phyloP scores from a whole-genome alignment of 1,140 invertebrate genomes.

The Melanaphis sacchari region DNA sequence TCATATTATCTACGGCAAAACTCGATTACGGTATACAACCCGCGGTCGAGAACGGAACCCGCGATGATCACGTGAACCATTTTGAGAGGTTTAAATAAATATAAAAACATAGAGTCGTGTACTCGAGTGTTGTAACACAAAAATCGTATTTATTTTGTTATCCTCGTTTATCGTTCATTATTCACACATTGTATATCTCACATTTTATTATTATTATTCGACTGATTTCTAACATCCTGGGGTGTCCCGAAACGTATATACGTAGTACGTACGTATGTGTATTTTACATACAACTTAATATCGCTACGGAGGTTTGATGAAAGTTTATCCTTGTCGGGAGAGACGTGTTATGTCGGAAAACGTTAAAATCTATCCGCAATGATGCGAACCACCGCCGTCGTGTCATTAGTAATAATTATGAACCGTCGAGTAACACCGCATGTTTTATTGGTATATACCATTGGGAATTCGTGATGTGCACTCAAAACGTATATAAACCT shows the following conservation, averaged over 20 bases:
- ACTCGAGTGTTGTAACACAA: not conserved
- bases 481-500: too few species aligned
- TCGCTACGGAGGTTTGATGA: not conserved
- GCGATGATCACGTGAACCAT: not conserved
- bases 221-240: not conserved
- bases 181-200: not conserved
- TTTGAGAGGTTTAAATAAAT: not conserved
- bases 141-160: not conserved
- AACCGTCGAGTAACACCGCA: not conserved
- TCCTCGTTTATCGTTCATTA: not conserved
- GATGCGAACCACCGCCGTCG: not conserved
- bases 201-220: too few species aligned
- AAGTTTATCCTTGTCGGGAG: not conserved
- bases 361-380: not conserved
- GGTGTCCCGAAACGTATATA: not conserved
- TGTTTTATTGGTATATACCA: too few species aligned
- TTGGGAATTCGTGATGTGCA: too few species aligned
- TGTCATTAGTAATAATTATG: not conserved
- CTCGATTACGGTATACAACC: not conserved
- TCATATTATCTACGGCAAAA: not conserved
- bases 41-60: not conserved
- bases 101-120: not conserved
- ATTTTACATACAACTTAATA: not conserved
- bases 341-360: too few species aligned
- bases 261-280: not conserved